Conservation (phyloP, 1,140 invertebrate genomes). For the Drosophila sp. region DNA sequence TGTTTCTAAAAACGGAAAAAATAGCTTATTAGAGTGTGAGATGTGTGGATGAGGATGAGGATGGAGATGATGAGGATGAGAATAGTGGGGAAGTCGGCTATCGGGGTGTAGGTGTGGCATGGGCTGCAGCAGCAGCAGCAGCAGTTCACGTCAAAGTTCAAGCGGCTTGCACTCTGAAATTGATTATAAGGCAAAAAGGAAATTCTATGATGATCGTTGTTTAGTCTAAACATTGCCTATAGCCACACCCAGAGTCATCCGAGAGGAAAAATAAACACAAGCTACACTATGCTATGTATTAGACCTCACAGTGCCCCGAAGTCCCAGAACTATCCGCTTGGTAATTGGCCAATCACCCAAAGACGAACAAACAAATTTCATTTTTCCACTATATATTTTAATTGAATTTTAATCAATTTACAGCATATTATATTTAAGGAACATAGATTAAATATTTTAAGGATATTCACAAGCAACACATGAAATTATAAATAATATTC, state of each 20-base stretch:
- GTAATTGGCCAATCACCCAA: background rate
- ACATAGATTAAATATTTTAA: no score
- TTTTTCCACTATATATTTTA: no score
- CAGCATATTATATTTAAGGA: no score
- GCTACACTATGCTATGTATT: background rate
- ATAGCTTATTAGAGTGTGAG: conserved; percentile 52
- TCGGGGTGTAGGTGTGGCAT: background rate
- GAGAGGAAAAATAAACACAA: conserved; percentile 5
- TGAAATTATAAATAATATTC: no score
- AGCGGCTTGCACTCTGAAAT: conserved; percentile 47
- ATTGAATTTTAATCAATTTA: no score
- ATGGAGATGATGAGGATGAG: conserved; percentile 34
- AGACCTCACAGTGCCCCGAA: background rate
- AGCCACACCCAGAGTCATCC: conserved; percentile 64
- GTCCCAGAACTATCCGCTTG: background rate
- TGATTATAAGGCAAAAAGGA: conserved; percentile 21
- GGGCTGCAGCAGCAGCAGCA: conserved; percentile 4
- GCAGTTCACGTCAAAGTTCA: conserved; percentile 78
- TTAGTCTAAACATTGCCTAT: conserved; percentile 64
- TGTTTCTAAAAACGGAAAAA: conserved; percentile 76
- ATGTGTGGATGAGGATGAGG: conserved; percentile 15
- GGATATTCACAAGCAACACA: no score
- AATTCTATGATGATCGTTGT: conserved; percentile 52
- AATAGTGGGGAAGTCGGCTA: background rate
- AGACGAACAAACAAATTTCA: no score